These are phyloP conservation scores for Cydia fagiglandana DNA, from an alignment of 1,140 invertebrate genomes.

Conservation along the genomic window DNA sequence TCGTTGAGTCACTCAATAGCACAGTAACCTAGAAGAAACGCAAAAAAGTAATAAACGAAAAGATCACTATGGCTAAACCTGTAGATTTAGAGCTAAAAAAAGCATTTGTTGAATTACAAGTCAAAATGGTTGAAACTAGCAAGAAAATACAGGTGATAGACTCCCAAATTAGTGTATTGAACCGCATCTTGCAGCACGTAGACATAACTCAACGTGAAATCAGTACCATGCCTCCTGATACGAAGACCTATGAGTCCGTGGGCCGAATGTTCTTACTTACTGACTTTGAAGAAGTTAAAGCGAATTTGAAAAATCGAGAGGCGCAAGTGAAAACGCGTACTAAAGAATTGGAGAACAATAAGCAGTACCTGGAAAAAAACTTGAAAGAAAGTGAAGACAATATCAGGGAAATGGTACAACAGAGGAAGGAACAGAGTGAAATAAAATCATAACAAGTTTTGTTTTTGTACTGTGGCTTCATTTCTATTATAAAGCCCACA, in stretches of 20 bases:
- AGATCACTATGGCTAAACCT: constrained; percentile 59
- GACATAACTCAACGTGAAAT: constrained; percentile 84
- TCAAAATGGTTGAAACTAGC: constrained; percentile 89
- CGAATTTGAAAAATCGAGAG: constrained; percentile 82
- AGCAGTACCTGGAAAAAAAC: constrained; percentile 87
- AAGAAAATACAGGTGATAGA: constrained; percentile 90
- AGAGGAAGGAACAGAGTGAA: constrained; percentile 79
- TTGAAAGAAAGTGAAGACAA: constrained; percentile 92
- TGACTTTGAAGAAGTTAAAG: constrained; percentile 83
- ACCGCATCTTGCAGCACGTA: constrained; percentile 84
- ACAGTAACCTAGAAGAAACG: constrained; percentile 40
- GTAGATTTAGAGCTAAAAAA: constrained; percentile 82
- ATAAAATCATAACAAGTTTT: constrained; percentile 39
- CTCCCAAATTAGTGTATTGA: constrained; percentile 87
- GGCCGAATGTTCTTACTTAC: constrained; percentile 92
- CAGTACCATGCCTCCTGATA: constrained; percentile 79
- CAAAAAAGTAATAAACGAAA: constrained; percentile 39
- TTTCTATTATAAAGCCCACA: background rate
- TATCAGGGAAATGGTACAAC: constrained; percentile 90
- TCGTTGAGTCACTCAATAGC: constrained; percentile 34
- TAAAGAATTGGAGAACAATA: constrained; percentile 86
- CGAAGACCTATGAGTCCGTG: constrained; percentile 89
- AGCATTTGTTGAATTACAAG: constrained; percentile 91
- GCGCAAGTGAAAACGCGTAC: constrained; percentile 85
- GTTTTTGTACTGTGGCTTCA: background rate